Evolutionary conservation across 2,797 vertebrate genomes (phyloP), one percentile per base, ranked within the genome.

Genomic region (Helarctos malayanus): DNA sequence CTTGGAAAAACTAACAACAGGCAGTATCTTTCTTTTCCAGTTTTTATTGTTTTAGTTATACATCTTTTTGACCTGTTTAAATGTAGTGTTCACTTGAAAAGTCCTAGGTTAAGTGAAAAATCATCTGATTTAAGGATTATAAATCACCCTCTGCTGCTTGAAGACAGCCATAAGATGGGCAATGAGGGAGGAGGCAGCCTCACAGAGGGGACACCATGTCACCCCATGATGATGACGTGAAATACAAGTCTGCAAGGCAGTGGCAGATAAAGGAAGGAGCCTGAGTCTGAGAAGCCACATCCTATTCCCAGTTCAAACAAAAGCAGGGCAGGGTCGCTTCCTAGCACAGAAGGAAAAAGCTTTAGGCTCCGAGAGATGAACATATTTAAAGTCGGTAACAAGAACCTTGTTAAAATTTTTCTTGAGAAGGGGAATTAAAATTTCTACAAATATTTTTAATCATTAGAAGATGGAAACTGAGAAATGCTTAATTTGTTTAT

Each of bases 391-490:
- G 83, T 83, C 56, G 79, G 69, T 73, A 89, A 83, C 0, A 45
- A 57, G 57, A 84, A 92, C 68, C 12, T 59, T 96, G 21, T 45
- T 94, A 82, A 45, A 92, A 23, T 75, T 92, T 93, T 91, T 92
- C 47, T 9, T 59, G 41, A 91, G 56, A 76, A 89, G 18, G 93
- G 27, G 35, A 97, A 82, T 56, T 82, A 90, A 95, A 83, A 32
- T 93, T 94, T 87, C 19, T 79, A 41, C 54, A 96, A 80, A 75
- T 84, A 52, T 73, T 97, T 95, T 86, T 87, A 89, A 83, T 95
- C 69, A 95, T 69, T 63, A 92, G 41, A 94, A 83, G 27, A 65
- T n/a, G 10, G 82, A 96, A 95, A 96, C 1, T 45, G 45, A 95
- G 84, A 95, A 45, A 75, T 27, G 14, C 41, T 82, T 95, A 88